phyloP scores from a whole-genome alignment of 1,140 invertebrate species.

The Camponotus vicinus region DNA sequence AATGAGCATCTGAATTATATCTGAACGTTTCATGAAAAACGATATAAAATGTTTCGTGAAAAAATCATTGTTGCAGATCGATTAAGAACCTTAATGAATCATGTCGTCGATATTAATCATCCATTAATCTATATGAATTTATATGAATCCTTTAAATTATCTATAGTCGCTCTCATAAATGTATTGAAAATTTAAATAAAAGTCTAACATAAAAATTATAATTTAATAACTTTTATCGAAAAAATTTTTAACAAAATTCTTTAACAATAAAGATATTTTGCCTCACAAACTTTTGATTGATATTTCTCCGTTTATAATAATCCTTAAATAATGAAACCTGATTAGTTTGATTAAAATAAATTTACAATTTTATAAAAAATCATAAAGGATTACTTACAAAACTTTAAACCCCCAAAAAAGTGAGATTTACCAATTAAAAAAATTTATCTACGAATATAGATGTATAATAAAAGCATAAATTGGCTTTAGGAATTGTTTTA shows the following conservation, averaged over 20 bases:
- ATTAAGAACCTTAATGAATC: neutral
- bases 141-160: neutral
- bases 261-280: neutral
- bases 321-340: neutral
- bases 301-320: neutral
- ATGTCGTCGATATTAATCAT: slow-evolving; percentile 21
- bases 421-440: neutral
- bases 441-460: neutral
- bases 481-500: neutral
- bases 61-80: slow-evolving; percentile 6
- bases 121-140: neutral
- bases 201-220: neutral
- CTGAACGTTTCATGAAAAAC: neutral
- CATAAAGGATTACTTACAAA: neutral
- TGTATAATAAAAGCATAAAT: neutral
- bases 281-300: neutral
- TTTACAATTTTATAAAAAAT: neutral
- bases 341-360: neutral
- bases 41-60: neutral
- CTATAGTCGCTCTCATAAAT: neutral
- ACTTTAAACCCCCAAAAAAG: neutral
- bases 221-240: neutral
- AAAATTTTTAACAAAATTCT: neutral
- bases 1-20: slow-evolving; percentile 56
- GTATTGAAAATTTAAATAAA: neutral